Conservation (phyloP, 1,140 invertebrate species). For the Hypsibius dujardini region DNA sequence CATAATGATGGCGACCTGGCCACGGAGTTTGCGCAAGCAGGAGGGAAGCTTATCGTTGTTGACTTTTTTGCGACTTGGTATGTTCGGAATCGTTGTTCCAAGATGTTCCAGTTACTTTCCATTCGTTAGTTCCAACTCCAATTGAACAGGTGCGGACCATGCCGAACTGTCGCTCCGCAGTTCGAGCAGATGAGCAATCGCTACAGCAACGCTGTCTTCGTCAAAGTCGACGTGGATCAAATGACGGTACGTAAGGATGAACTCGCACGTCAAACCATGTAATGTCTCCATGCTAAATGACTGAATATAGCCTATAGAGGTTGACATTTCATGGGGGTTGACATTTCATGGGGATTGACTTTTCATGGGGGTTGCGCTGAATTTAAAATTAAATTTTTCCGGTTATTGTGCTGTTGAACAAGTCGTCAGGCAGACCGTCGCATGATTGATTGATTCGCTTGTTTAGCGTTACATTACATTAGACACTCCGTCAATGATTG, state of each 20-base stretch:
- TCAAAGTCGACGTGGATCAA: constrained; percentile 66
- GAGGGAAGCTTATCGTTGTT: constrained; percentile 71
- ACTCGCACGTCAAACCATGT: no score
- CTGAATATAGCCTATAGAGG: no score
- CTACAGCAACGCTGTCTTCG: constrained; percentile 70
- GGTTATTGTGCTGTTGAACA: no score
- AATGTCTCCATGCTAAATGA: no score
- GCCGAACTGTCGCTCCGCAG: constrained; percentile 69
- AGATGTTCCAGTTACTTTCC: constrained; percentile 17
- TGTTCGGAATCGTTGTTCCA: constrained; percentile 25
- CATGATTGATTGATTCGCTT: no score
- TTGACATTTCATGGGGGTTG: no score
- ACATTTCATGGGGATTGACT: no score
- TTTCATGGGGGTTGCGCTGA: no score
- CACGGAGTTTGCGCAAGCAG: constrained; percentile 54
- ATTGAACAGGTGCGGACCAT: constrained; percentile 69
- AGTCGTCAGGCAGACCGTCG: no score
- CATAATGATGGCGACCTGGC: constrained; percentile 61
- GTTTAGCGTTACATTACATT: no score
- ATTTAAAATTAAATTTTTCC: no score
- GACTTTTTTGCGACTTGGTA: constrained; percentile 82
- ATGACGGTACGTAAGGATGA: constrained; percentile 30
- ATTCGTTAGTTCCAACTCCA: background rate
- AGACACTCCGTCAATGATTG: no score
- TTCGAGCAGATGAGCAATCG: constrained; percentile 66